phyloP scores from a whole-genome alignment of 2,797 vertebrate genomes.

The Steatocranus sp. region DNA sequence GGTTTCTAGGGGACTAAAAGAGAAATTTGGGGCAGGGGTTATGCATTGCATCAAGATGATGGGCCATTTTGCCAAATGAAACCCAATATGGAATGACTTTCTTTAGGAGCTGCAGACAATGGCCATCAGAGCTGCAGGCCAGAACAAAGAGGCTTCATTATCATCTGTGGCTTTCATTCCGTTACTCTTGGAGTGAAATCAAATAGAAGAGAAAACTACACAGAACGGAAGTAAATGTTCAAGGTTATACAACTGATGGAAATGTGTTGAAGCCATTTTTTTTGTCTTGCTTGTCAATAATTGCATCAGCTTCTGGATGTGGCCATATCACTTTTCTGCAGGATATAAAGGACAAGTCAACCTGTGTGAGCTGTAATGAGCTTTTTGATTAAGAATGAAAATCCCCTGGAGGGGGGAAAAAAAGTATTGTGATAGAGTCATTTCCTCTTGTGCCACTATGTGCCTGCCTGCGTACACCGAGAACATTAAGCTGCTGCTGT shows the following conservation, averaged over 20 bases:
- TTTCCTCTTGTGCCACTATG: constrained; percentile 47
- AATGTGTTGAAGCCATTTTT: not conserved
- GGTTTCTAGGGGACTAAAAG: constrained; percentile 21
- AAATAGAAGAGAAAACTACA: constrained; percentile 41
- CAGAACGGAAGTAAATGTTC: constrained; percentile 33
- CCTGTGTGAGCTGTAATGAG: constrained; percentile 65
- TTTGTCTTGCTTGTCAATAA: constrained; percentile 39
- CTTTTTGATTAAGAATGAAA: constrained; percentile 74
- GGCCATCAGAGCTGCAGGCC: constrained; percentile 48
- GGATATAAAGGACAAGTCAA: constrained; percentile 57
- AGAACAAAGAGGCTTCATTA: constrained; percentile 61
- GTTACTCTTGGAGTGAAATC: constrained; percentile 33
- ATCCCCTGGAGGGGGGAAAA: constrained; percentile 18
- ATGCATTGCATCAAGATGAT: constrained; percentile 56
- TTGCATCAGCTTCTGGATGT: constrained; percentile 33
- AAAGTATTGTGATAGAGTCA: constrained; percentile 39
- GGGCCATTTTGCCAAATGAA: constrained; percentile 57
- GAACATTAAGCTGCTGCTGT: constrained; percentile 14
- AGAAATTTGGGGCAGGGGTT: constrained; percentile 57
- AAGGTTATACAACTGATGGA: constrained; percentile 25
- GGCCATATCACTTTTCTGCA: constrained; percentile 47
- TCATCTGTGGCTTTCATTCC: constrained; percentile 24
- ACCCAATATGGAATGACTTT: constrained; percentile 47
- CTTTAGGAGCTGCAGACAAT: constrained; percentile 53
- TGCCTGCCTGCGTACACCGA: constrained; percentile 15